A percentile compares a stretch with the other conserved stretches of the same genome.
Conservation (phyloP, 2,113 vertebrate species). For the Hippolais icterina region DNA sequence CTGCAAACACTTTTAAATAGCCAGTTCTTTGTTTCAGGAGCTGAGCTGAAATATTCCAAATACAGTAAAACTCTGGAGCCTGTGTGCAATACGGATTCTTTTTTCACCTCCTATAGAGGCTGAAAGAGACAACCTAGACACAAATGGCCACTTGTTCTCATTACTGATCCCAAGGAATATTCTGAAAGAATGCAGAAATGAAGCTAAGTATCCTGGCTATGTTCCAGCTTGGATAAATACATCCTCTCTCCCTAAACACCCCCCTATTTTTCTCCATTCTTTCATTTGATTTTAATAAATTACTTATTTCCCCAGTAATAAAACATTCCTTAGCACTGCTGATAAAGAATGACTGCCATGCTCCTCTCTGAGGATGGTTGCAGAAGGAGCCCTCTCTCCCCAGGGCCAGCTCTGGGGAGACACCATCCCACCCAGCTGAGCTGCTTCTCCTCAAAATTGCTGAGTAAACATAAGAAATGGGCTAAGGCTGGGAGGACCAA, state of each 20-base stretch:
- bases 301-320: conserved; percentile 22
- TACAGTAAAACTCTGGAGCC: not conserved
- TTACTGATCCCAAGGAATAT: conserved; percentile 20
- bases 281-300: conserved; percentile 37
- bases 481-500: not conserved
- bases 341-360: not conserved
- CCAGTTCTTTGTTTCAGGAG: conserved; percentile 51
- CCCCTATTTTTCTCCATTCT: not conserved
- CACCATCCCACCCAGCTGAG: not conserved
- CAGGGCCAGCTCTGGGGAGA: not conserved
- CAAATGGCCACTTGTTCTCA: conserved; percentile 7
- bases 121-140: conserved; percentile 40
- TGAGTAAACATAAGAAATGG: not conserved
- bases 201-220: not conserved
- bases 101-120: not conserved
- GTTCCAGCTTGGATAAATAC: conserved; percentile 1
- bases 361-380: not conserved
- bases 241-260: not conserved
- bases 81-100: not conserved
- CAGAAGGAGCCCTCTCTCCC: not conserved
- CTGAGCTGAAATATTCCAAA: not conserved
- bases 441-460: not conserved
- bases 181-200: conserved; percentile 24
- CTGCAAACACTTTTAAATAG: conserved; percentile 59
- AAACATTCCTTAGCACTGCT: not conserved